These are phyloP conservation scores for Chiloscyllium punctatum DNA, from an alignment of 2,797 vertebrate genomes.

Conservation along the genomic window DNA sequence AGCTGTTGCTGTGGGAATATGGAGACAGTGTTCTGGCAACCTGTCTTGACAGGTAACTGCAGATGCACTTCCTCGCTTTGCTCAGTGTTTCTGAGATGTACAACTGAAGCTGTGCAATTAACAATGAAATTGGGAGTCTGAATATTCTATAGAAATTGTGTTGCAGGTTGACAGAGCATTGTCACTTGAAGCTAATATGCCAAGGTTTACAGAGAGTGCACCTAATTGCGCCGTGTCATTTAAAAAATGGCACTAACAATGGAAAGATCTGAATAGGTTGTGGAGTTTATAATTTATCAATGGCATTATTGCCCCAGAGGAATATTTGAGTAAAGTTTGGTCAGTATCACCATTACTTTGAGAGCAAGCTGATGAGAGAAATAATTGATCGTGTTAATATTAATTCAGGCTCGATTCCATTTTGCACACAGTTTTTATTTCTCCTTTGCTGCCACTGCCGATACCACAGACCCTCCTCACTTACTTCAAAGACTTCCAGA, in stretches of 20 bases:
- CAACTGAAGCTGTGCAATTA: not conserved
- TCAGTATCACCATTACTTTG: not conserved
- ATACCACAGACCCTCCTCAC: too few relatives aligned
- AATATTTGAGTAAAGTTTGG: not conserved
- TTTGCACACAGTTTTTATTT: not conserved
- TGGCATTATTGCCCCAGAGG: not conserved
- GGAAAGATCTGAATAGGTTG: not conserved
- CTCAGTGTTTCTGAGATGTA: not conserved
- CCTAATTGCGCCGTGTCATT: not conserved
- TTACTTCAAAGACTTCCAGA: not conserved
- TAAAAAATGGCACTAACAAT: not conserved
- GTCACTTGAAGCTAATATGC: not conserved
- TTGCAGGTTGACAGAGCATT: not conserved
- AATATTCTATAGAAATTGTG: not conserved
- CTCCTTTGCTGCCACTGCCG: too few relatives aligned
- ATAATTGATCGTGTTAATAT: not conserved
- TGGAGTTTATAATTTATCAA: not conserved
- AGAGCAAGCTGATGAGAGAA: not conserved
- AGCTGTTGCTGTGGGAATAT: not conserved
- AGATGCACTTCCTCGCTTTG: too few relatives aligned
- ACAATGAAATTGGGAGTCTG: not conserved
- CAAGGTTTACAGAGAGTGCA: not conserved
- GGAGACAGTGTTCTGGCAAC: not conserved
- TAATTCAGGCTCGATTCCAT: not conserved
- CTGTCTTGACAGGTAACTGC: not conserved